Percentiles rank a stretch among this genome's conserved stretches.
phyloP scores from a whole-genome alignment of 2,888 invertebrate species.

The Litoditis marina region DNA sequence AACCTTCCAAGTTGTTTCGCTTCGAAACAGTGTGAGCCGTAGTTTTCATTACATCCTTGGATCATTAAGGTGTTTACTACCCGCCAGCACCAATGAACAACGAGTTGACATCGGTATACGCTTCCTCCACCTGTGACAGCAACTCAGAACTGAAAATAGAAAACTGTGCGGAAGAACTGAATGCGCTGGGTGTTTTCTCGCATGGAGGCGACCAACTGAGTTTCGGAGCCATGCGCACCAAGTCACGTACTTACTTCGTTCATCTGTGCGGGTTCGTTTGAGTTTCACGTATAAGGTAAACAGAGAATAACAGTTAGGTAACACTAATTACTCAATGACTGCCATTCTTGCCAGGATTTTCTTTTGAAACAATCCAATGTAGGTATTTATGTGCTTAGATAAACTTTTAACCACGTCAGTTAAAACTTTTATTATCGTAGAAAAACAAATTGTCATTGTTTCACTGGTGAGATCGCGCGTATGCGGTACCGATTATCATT shows the following conservation, averaged over 20 bases:
- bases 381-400: no score
- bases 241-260: slow-evolving; percentile 33
- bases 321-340: no score
- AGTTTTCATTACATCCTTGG: no score
- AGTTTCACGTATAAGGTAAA: no score
- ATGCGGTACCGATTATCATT: no score
- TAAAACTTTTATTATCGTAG: no score
- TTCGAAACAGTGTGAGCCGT: not conserved
- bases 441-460: no score
- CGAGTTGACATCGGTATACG: not conserved
- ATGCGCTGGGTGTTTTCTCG: slow-evolving; percentile 34
- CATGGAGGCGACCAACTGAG: slow-evolving; percentile 21
- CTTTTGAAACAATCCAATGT: no score
- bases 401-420: no score
- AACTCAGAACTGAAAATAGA: slow-evolving; percentile 33
- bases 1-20: not conserved
- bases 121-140: slow-evolving; percentile 11
- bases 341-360: no score
- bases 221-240: slow-evolving; percentile 35
- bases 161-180: slow-evolving; percentile 28
- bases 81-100: not conserved
- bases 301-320: no score
- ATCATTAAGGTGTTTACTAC: slow-evolving; percentile 6
- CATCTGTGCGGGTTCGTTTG: slow-evolving; percentile 40
- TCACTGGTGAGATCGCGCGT: no score